Percentiles rank a stretch among this genome's conserved stretches.
Conservation (phyloP, 2,113 vertebrate species). For the Synchiropus splendidus region DNA sequence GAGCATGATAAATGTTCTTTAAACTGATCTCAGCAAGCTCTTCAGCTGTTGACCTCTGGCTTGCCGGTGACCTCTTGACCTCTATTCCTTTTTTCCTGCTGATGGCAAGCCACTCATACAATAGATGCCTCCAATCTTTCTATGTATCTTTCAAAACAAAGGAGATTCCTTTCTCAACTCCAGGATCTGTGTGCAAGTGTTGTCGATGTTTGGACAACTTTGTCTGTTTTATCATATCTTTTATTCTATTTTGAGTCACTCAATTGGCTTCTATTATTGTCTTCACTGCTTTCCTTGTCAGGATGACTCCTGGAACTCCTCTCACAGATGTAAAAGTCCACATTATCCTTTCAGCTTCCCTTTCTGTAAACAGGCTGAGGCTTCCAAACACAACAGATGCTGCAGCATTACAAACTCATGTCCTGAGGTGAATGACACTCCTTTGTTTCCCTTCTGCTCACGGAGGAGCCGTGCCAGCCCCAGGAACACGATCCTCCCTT, state of each 20-base stretch:
- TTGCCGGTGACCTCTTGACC: conserved; percentile 47
- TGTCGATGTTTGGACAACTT: too few relatives aligned
- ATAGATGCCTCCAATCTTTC: conserved; percentile 33
- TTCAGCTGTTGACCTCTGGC: conserved; percentile 63
- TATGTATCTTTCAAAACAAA: conserved; percentile 42
- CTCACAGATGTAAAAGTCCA: too few relatives aligned
- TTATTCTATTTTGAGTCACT: too few relatives aligned
- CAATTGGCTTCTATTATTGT: too few relatives aligned
- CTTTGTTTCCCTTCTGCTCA: conserved; percentile 4
- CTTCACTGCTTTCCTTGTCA: too few relatives aligned
- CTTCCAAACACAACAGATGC: too few relatives aligned
- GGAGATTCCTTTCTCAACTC: too few relatives aligned
- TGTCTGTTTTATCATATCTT: too few relatives aligned
- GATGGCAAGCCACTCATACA: conserved; percentile 32
- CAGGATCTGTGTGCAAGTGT: too few relatives aligned
- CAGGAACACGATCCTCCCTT: conserved; percentile 5
- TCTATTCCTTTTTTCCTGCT: conserved; percentile 39
- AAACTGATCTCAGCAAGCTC: conserved; percentile 17
- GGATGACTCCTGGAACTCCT: too few relatives aligned
- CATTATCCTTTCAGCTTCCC: too few relatives aligned
- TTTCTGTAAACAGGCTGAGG: too few relatives aligned
- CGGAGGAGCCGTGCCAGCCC: conserved; percentile 7
- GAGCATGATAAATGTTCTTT: conserved; percentile 34
- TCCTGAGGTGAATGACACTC: background rate
- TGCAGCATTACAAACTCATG: background rate